phyloP scores from a whole-genome alignment of 2,888 invertebrate genomes.

The Troides oblongomaculatus region DNA sequence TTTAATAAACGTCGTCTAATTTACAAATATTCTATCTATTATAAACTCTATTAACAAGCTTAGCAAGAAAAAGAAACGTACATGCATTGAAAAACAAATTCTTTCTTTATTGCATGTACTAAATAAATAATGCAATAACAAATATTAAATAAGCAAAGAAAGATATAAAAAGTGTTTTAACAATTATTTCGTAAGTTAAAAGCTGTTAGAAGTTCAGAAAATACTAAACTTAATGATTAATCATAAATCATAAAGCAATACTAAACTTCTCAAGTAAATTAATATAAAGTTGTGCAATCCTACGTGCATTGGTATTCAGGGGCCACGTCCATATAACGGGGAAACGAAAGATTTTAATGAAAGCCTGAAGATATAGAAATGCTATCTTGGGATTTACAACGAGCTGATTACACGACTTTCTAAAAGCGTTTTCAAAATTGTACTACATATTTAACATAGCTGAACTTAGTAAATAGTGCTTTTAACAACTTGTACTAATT shows the following conservation, averaged over 20 bases:
- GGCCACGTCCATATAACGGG: conserved; percentile 68
- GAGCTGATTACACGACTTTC: conserved; percentile 43
- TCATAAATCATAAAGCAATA: conserved; percentile 68
- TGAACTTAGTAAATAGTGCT: too few species aligned
- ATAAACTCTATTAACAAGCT: neutral
- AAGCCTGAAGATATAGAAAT: too few species aligned
- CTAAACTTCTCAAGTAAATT: conserved; percentile 72
- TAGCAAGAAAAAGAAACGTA: neutral
- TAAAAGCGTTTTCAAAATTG: conserved; percentile 11
- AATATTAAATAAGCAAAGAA: too few species aligned
- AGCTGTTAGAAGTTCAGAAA: conserved; percentile 23
- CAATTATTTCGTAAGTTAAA: neutral
- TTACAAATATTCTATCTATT: conserved; percentile 30
- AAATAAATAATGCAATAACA: neutral
- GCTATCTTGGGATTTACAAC: conserved; percentile 45
- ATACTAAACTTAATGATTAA: conserved; percentile 60
- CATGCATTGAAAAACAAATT: neutral
- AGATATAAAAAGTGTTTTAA: neutral
- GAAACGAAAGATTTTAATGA: conserved; percentile 77
- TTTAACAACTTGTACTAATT: too few species aligned
- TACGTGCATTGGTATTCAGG: conserved; percentile 72
- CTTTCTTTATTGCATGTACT: neutral
- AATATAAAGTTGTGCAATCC: conserved; percentile 76
- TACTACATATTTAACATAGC: neutral
- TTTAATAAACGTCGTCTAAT: conserved; percentile 37